Evolutionary conservation across 2,888 invertebrate genomes (phyloP).

Genomic region (Diploptera punctata): DNA sequence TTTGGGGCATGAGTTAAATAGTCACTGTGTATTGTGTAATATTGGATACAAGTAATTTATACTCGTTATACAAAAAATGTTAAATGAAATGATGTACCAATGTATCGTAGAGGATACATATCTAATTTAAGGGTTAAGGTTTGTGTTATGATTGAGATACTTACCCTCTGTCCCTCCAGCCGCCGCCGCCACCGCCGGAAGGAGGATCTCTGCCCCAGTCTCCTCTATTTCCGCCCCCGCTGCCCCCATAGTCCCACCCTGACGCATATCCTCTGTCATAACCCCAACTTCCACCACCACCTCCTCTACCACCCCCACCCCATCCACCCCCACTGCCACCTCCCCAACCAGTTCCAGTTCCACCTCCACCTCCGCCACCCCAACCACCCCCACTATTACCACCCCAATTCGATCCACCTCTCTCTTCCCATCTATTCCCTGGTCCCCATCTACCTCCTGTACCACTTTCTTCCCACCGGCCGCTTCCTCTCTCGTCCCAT

Average conservation of each 20-base stretch:
- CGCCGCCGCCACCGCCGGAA: conserved; percentile 7
- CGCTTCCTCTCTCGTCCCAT: conserved; percentile 24
- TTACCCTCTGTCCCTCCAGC: conserved; percentile 35
- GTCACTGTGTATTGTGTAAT: too few relatives aligned
- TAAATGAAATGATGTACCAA: too few relatives aligned
- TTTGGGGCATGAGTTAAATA: too few relatives aligned
- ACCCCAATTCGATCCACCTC: conserved; percentile 1
- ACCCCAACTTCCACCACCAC: conserved; percentile 31
- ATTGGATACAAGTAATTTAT: too few relatives aligned
- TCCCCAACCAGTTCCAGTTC: neutral
- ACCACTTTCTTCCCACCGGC: neutral
- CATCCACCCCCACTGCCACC: conserved; percentile 14
- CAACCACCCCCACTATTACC: too few relatives aligned
- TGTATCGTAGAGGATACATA: too few relatives aligned
- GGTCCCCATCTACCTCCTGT: neutral
- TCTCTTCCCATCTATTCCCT: neutral
- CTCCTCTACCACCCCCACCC: neutral
- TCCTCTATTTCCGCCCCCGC: conserved; percentile 2
- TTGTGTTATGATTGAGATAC: too few relatives aligned
- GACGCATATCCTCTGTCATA: conserved; percentile 39
- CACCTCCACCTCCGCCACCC: conserved; percentile 2
- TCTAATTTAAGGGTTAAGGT: too few relatives aligned
- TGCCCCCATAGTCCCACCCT: conserved; percentile 31
- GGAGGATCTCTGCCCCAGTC: neutral
- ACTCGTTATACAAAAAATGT: too few relatives aligned